Conservation (phyloP, 2,113 vertebrate species). For the Meriones unguiculatus region DNA sequence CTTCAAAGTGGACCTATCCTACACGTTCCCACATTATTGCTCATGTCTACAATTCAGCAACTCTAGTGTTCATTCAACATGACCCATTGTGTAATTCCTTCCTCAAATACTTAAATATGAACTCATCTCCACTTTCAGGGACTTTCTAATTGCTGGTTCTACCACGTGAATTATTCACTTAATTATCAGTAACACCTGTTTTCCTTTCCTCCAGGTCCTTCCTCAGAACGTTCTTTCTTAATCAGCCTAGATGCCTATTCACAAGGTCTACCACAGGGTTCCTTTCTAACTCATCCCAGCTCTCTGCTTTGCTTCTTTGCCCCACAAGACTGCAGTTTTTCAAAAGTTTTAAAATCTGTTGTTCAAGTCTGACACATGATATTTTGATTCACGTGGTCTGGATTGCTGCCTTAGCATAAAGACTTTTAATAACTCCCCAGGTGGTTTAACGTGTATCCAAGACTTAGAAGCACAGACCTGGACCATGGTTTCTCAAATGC, state of each 20-base stretch:
- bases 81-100: not conserved
- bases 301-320: not conserved
- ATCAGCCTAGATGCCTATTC: not conserved
- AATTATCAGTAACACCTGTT: not conserved
- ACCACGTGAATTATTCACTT: not conserved
- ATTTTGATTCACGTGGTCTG: slow-evolving; percentile 14
- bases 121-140: not conserved
- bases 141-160: not conserved
- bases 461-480: not conserved
- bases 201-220: not conserved
- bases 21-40: not conserved
- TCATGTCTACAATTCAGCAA: not conserved
- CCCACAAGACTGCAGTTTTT: not conserved
- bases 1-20: not conserved
- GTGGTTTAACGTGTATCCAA: slow-evolving; percentile 8
- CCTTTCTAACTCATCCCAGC: not conserved
- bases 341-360: not conserved
- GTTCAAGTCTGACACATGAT: not conserved
- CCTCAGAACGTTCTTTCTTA: slow-evolving; percentile 24
- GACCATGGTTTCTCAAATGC: not conserved
- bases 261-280: not conserved
- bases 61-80: not conserved
- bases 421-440: not conserved
- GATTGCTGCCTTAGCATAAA: not conserved
- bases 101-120: not conserved